Evolutionary conservation across 2,113 vertebrate species (phyloP), one percentile per base, ranked within the genome.

Genomic region (Butorides virescens): DNA sequence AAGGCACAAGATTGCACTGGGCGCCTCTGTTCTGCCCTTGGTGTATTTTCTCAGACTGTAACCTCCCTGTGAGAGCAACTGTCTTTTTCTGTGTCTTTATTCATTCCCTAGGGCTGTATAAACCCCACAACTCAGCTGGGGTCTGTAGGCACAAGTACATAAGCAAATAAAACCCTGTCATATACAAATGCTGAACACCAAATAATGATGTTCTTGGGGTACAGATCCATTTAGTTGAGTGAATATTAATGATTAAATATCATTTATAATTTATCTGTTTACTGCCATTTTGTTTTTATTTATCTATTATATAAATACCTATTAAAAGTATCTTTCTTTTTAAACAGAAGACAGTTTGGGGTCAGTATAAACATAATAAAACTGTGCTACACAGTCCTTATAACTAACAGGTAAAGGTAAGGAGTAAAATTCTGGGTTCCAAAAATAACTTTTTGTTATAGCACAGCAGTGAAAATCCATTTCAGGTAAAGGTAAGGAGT

Each of bases 181-280:
- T 36, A 49, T 65, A 96, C 59, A 89, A 91, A 75, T 59, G 73
- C 37, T 92, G 61, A 94, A 79, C 81, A 94, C 17, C 34, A 91
- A 92, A 82, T 72, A 94, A 66, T 20, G 4, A 70, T 2, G 6
- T 91, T 86, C 81, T 62, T 0, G 0, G 46, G 46, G 81, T 92
- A 94, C 46, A 83, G 70, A 86, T 65, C 74, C 85, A 86, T 96
- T 91, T 92, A 92, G 74, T 61, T 89, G 92, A 96, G 81, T 90
- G 88, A 96, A 92, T 94, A 90, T 92, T 93, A 96, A 96, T 92
- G 81, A 94, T 93, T 94, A 79, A 75, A 82, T 79, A 59, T 95
- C 67, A 90, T 96, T 91, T 87, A 96, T 95, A 95, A 94, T 95
- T 96, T 65, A 95, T 84, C 65, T 91, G n/a, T 66, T 91, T 93